A percentile compares a stretch with the other conserved stretches of the same genome.
These are phyloP conservation scores for Cantharis lateralis DNA, from an alignment of 2,888 invertebrate genomes.

Conservation along the genomic window DNA sequence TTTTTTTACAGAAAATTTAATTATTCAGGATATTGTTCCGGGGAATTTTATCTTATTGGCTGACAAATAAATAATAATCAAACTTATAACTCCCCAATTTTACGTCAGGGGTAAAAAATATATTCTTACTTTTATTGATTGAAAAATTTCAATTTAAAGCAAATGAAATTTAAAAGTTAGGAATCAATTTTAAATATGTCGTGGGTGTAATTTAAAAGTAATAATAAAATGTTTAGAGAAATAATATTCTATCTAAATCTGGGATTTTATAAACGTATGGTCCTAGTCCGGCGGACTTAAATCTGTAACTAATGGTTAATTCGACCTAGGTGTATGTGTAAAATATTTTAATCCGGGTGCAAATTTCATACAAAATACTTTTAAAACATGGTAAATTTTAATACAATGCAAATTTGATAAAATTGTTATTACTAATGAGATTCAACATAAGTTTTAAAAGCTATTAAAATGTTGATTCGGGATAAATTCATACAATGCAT, in stretches of 20 bases:
- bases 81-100: no score
- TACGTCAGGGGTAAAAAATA: background rate
- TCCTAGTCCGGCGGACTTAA: background rate
- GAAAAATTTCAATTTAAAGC: background rate
- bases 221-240: background rate
- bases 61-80: no score
- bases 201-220: background rate
- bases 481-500: slow-evolving; percentile 7
- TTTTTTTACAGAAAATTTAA: no score
- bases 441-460: background rate
- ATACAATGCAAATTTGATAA: background rate
- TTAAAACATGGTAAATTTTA: background rate
- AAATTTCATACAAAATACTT: background rate
- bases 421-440: background rate
- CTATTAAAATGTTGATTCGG: slow-evolving; percentile 8
- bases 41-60: no score
- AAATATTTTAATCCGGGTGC: background rate
- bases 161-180: background rate
- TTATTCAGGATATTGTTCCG: no score
- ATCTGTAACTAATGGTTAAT: background rate
- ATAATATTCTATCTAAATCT: background rate
- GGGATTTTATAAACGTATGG: background rate
- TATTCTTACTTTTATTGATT: background rate
- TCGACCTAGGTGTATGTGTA: background rate
- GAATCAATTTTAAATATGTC: background rate